Conservation (phyloP, 2,888 invertebrate species). For the Axea sp. region DNA sequence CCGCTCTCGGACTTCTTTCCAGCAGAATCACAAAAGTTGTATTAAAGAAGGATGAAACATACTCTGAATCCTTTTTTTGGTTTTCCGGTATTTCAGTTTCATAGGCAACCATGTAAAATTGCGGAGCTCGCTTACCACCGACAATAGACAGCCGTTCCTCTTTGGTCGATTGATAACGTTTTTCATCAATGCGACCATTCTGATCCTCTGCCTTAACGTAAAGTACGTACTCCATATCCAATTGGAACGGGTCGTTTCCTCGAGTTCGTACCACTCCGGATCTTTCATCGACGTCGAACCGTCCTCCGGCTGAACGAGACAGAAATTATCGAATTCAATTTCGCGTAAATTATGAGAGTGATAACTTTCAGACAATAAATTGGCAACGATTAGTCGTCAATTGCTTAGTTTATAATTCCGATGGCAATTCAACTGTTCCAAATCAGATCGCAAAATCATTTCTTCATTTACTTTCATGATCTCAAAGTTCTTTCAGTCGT, state of each 20-base stretch:
- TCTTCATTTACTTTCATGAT: too few relatives aligned
- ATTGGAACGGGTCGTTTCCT: constrained; percentile 94
- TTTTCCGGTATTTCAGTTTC: constrained; percentile 98
- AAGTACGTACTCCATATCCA: constrained; percentile 97
- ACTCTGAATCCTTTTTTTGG: constrained; percentile 98
- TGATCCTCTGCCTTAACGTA: constrained; percentile 98
- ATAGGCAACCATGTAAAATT: constrained; percentile 97
- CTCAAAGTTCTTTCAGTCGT: too few relatives aligned
- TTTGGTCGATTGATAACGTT: constrained; percentile 92
- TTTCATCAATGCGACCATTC: constrained; percentile 94
- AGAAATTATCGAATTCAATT: constrained; percentile 34
- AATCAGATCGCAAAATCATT: too few relatives aligned
- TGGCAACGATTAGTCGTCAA: constrained; percentile 3
- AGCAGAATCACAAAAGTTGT: too few relatives aligned
- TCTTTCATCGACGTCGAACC: constrained; percentile 93
- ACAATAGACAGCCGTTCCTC: constrained; percentile 96
- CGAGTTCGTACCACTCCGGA: constrained; percentile 95
- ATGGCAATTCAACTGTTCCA: too few relatives aligned
- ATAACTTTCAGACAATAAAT: constrained; percentile 12
- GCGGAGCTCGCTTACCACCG: constrained; percentile 98
- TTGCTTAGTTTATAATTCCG: not conserved
- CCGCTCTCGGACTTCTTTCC: too few relatives aligned
- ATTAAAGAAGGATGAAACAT: too few relatives aligned
- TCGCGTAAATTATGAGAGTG: constrained; percentile 19
- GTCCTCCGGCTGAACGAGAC: constrained; percentile 80